Evolutionary conservation across 92 coral and sea anemone genomes (phyloP).

Genomic region (Zoanthus gigantus): DNA sequence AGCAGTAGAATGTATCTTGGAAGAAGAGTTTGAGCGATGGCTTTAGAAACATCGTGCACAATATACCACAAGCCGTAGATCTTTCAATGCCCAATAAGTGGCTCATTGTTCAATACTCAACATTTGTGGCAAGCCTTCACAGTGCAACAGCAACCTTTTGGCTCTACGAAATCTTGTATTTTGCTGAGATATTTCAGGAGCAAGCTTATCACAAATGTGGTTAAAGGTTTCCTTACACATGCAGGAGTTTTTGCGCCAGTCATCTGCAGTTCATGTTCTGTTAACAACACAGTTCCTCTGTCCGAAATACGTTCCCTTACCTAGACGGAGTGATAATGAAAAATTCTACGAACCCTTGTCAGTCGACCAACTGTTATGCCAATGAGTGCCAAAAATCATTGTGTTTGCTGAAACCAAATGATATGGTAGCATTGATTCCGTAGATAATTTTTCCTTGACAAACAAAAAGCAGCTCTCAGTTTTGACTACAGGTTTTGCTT

Average conservation of each 20-base stretch:
- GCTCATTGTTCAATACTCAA: constrained; percentile 52
- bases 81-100: neutral
- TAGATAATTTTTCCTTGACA: neutral
- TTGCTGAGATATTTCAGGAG: neutral
- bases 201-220: neutral
- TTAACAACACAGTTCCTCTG: too few species aligned
- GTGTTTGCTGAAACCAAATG: neutral
- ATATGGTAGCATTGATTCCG: neutral
- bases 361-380: too few species aligned
- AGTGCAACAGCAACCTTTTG: neutral
- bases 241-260: neutral
- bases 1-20: too few species aligned
- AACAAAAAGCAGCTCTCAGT: neutral
- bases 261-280: neutral
- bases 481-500: too few species aligned
- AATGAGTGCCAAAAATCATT: neutral
- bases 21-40: too few species aligned
- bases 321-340: neutral
- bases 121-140: constrained; percentile 42
- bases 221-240: neutral
- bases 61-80: constrained; percentile 18
- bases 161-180: neutral
- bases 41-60: constrained; percentile 43
- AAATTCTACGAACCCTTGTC: neutral
- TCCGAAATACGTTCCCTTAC: neutral